phyloP scores from a whole-genome alignment of 2,888 invertebrate species.

The Aplocera efformata region DNA sequence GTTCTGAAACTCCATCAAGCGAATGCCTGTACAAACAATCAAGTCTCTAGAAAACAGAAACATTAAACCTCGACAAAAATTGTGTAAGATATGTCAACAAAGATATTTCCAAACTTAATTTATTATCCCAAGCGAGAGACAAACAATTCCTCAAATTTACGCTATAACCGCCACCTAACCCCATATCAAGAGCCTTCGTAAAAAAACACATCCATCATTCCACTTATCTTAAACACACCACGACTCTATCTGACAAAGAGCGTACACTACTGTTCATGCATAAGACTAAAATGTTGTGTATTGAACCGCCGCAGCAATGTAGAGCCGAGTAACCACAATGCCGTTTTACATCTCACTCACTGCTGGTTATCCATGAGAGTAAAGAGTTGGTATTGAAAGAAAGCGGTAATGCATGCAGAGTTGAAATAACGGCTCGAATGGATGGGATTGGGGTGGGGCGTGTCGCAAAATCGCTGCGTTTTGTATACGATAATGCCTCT shows the following conservation, averaged over 20 bases:
- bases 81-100: too few relatives aligned
- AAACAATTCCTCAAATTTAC: slow-evolving; percentile 9
- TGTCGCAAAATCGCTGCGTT: slow-evolving; percentile 53
- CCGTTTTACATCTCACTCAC: slow-evolving; percentile 1
- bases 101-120: not conserved
- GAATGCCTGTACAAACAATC: too few relatives aligned
- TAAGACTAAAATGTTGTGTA: too few relatives aligned
- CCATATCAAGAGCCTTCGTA: slow-evolving; percentile 11
- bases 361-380: slow-evolving; percentile 26
- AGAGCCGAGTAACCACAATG: not conserved
- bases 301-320: not conserved
- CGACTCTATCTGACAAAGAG: not conserved
- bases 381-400: slow-evolving; percentile 15
- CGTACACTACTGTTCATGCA: too few relatives aligned
- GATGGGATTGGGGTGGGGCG: slow-evolving; percentile 29
- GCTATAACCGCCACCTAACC: slow-evolving; percentile 2
- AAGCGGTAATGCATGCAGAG: slow-evolving; percentile 32
- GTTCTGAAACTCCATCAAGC: too few relatives aligned
- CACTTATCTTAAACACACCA: slow-evolving; percentile 4
- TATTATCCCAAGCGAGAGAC: not conserved
- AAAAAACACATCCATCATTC: slow-evolving; percentile 14
- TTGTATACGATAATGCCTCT: slow-evolving; percentile 55
- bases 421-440: slow-evolving; percentile 20
- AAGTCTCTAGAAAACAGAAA: too few relatives aligned
- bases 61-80: too few relatives aligned